A percentile compares a stretch with the other conserved stretches of the same genome.
Conservation (phyloP, 2,113 vertebrate genomes). For the Sterna hirundo region DNA sequence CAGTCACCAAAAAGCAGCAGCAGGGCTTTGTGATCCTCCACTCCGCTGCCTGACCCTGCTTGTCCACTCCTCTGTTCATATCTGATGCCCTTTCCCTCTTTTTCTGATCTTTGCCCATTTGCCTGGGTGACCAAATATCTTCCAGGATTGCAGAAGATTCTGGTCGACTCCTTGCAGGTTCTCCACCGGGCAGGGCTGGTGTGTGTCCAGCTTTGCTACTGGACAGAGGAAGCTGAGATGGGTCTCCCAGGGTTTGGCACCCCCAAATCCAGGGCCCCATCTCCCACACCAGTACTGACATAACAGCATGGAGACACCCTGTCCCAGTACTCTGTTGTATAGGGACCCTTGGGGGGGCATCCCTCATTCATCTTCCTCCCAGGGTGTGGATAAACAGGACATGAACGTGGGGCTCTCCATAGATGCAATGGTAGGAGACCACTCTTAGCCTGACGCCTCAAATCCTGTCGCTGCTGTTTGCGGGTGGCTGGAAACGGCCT, state of each 20-base stretch:
- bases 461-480: background rate
- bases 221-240: background rate
- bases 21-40: background rate
- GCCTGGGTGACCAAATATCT: background rate
- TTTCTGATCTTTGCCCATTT: background rate
- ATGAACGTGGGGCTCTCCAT: fast-evolving
- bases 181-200: background rate
- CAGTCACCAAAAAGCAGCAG: background rate
- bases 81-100: background rate
- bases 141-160: background rate
- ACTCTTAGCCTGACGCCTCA: background rate
- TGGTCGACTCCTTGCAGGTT: background rate
- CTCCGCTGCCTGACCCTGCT: background rate
- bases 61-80: background rate
- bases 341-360: background rate
- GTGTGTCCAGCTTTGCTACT: background rate
- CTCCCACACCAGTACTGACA: background rate
- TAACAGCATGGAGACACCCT: background rate
- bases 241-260: background rate
- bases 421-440: background rate
- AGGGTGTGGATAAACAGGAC: background rate
- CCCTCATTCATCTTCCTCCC: background rate
- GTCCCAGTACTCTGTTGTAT: background rate
- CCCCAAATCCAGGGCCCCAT: background rate
- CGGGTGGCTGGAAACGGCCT: background rate